phyloP scores from a whole-genome alignment of 1,140 invertebrate species.

The Pogonomyrmex barbatus region DNA sequence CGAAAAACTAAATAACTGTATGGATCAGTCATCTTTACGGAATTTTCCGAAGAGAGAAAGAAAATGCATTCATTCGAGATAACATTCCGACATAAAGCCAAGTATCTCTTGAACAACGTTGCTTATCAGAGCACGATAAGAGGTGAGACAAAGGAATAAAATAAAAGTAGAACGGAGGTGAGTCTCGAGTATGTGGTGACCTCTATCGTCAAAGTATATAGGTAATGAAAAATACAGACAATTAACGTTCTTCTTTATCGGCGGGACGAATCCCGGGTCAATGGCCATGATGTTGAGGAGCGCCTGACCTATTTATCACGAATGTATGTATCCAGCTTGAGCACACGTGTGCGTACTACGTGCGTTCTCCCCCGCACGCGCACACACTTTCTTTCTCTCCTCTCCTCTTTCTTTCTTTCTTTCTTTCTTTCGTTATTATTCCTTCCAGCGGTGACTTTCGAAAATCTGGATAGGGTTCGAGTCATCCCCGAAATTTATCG shows the following conservation, averaged over 20 bases:
- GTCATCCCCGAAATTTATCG: background rate
- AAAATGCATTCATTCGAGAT: background rate
- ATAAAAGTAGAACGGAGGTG: background rate
- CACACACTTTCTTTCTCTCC: background rate
- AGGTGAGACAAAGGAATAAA: background rate
- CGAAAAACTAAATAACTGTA: no score
- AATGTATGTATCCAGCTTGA: slow-evolving; percentile 47
- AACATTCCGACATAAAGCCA: background rate
- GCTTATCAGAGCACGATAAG: background rate
- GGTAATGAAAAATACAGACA: slow-evolving; percentile 63
- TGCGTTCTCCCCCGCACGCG: background rate
- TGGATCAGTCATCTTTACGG: background rate
- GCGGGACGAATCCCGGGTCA: slow-evolving; percentile 71
- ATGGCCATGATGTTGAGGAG: slow-evolving; percentile 76
- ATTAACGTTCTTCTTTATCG: slow-evolving; percentile 77
- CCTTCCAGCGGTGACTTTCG: background rate
- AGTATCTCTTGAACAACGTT: background rate
- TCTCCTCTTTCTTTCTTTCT: no score
- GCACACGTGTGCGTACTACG: slow-evolving; percentile 41
- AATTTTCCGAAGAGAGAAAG: background rate
- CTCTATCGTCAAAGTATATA: slow-evolving; percentile 71
- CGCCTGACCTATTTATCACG: slow-evolving; percentile 79
- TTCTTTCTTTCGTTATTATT: background rate
- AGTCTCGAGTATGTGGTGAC: slow-evolving; percentile 62
- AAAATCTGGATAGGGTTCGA: background rate